Base-by-base conservation (phyloP, 2,797 vertebrate species). In the Choloepus didactylus region DNA sequence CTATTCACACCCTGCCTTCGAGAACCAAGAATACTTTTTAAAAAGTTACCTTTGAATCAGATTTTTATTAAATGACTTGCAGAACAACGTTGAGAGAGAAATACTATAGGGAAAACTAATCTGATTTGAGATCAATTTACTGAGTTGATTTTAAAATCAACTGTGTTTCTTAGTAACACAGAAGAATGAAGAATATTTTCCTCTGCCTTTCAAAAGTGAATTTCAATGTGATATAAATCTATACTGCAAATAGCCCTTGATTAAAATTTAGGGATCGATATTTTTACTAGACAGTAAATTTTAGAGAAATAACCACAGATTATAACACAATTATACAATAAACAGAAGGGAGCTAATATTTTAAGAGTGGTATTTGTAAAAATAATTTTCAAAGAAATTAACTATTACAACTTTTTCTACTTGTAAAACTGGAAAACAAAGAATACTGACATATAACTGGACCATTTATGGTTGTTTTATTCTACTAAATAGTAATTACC, bases 171-270 rank as follows among this genome's bases (percentile, higher is more conserved):
- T 46, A 44, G 23, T 84, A 38, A 41, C 54, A 91, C 35, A 35
- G 79, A 67, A 95, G 54, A 77, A 82, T 81, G 83, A 87, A 94
- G 66, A 93, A 38, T 94, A n/a, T 46, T 93, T 75, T 82, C 59
- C 31, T 51, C 1, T 79, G 4, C 25, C 38, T 95, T 89, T 87
- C 11, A 87, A 59, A 85, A 95, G 38, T 51, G 90, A 94, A 93
- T 93, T 82, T 75, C 79, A 81, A 27, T 77, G 46, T 7, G 75
- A 83, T 80, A 51, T 77, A 96, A 84, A 94, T 27, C 12, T 64
- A 91, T 70, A 84, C 86, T 44, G 11, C 49, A n/a, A 89, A 90
- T 16, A 97, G 70, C 29, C 16, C 92, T 95, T 27, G 49, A 38
- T 69, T 89, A 89, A 83, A 66, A 80, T 41, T 93, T 93, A 93